Percentiles rank a stretch among this genome's conserved stretches.
These are phyloP conservation scores for Momotus momota DNA, from an alignment of 2,797 vertebrate genomes.

Conservation along the genomic window DNA sequence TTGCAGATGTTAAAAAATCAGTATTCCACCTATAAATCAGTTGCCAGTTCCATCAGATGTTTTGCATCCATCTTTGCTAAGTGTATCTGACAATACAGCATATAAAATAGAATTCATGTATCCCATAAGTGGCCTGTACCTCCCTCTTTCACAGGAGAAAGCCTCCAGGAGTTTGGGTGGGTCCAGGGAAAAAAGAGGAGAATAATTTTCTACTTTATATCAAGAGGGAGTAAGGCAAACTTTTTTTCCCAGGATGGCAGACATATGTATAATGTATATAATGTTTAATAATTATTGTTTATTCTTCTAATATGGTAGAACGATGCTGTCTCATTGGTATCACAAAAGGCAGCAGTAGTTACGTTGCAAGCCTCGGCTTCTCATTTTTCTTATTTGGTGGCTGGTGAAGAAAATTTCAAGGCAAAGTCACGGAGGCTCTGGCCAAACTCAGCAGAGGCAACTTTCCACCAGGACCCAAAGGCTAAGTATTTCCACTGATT, in stretches of 20 bases:
- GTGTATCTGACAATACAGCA: neutral
- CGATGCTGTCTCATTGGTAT: neutral
- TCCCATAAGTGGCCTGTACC: neutral
- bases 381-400: conserved; percentile 12
- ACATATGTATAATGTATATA: neutral
- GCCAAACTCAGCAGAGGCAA: neutral
- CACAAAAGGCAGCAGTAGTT: conserved; percentile 7
- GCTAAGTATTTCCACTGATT: conserved; percentile 35
- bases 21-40: neutral
- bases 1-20: neutral
- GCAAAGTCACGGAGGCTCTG: neutral
- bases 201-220: neutral
- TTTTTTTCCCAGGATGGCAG: neutral
- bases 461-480: conserved; percentile 8
- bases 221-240: neutral
- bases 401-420: neutral
- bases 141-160: conserved; percentile 19
- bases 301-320: neutral
- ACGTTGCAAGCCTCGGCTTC: neutral
- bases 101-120: neutral
- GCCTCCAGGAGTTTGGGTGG: conserved; percentile 30
- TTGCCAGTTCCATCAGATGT: neutral
- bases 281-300: neutral
- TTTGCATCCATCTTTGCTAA: conserved; percentile 16
- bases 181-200: neutral